Conservation (phyloP, 1,140 invertebrate genomes). For the Drosophila funebris region DNA sequence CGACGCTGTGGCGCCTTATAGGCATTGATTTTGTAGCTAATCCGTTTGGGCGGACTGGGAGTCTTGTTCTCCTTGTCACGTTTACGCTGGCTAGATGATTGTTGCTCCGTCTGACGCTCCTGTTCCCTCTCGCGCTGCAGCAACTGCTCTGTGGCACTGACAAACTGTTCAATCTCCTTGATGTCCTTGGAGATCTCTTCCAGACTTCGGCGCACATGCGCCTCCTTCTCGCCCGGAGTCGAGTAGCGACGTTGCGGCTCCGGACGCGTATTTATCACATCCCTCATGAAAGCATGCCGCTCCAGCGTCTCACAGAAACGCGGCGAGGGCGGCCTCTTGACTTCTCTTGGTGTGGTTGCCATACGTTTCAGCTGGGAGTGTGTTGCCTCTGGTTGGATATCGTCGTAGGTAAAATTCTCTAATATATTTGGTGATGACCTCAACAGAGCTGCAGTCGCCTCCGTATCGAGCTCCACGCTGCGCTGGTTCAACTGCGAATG, state of each 20-base stretch:
- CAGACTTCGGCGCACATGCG: conserved; percentile 71
- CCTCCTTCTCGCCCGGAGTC: conserved; percentile 76
- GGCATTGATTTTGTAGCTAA: conserved; percentile 79
- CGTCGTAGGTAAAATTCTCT: conserved; percentile 78
- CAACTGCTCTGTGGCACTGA: conserved; percentile 77
- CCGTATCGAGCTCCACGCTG: conserved; percentile 58
- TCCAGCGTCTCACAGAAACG: conserved; percentile 76
- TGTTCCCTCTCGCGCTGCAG: conserved; percentile 61
- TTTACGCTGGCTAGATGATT: conserved; percentile 12
- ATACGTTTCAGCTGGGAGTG: conserved; percentile 57
- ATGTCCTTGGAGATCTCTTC: conserved; percentile 82
- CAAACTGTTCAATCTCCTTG: conserved; percentile 80
- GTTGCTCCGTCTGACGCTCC: conserved; percentile 14
- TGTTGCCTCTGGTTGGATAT: conserved; percentile 34
- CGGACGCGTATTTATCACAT: conserved; percentile 73
- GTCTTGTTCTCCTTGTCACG: conserved; percentile 80
- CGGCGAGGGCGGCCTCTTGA: conserved; percentile 44
- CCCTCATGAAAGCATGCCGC: conserved; percentile 75
- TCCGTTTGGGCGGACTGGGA: conserved; percentile 60
- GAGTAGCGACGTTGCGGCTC: conserved; percentile 67
- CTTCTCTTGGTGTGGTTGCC: conserved; percentile 39
- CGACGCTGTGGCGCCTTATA: conserved; percentile 62
- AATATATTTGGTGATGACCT: conserved; percentile 80
- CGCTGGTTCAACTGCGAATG: conserved; percentile 58
- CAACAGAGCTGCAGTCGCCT: conserved; percentile 60